Evolutionary conservation across 1,140 invertebrate genomes (phyloP), one percentile per base, ranked within the genome.

Genomic region (Heterodera carotae): DNA sequence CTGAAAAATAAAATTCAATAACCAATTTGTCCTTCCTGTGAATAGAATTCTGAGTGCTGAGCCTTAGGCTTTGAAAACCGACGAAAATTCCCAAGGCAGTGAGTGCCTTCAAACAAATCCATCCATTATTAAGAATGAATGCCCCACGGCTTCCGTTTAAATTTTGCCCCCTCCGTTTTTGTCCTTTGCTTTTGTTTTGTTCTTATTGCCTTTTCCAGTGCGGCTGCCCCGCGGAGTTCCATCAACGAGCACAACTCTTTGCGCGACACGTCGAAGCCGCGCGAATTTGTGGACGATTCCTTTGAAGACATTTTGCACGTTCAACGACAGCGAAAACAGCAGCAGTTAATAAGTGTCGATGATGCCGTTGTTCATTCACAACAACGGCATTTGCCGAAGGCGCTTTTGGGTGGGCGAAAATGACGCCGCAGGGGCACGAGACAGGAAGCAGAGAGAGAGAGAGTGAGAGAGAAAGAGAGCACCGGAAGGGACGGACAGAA

Each of bases 151-250:
- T n/a, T n/a, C n/a, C 27, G 33, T 53, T 48, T 5, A 72, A 72
- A 48, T 25, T 69, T 31, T 53, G 29, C 33, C n/a, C 33, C 64
- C 36, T 27, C 34, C 25, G 10, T 76, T n/a, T 10, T 27, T 78
- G 6, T 27, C n/a, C 43, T n/a, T n/a, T n/a, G n/a, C n/a, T n/a
- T n/a, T n/a, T n/a, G n/a, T n/a, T n/a, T n/a, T n/a, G n/a, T n/a
- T n/a, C n/a, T n/a, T n/a, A n/a, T n/a, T 18, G 33, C 81, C 75
- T 82, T 82, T 78, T 83, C 83, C n/a, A 79, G 60, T 29, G 82
- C 83, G 62, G 84, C 80, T 29, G 62, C 29, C 22, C 83, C 82
- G 10, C 82, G 76, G 71, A 81, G 76, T 69, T 83, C 82, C 82
- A 83, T 83, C 56, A 83, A 67, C 27, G 72, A 43, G 25, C 80